phyloP scores from a whole-genome alignment of 2,113 vertebrate genomes.

The Antechinus flavipes region DNA sequence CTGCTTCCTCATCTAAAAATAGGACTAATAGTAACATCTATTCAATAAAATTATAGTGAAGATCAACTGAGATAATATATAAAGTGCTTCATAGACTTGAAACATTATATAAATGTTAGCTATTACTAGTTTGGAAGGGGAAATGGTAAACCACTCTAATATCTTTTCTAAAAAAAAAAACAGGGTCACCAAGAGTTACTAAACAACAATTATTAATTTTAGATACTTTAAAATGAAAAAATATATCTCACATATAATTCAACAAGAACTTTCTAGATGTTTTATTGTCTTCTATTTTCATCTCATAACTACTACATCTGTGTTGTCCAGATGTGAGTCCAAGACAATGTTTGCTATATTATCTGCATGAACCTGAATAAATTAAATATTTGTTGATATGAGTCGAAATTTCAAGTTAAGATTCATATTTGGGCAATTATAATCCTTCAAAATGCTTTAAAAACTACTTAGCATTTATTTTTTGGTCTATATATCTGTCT shows the following conservation, averaged over 20 bases:
- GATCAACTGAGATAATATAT: not conserved
- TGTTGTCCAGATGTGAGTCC: not conserved
- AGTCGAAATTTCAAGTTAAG: slow-evolving; percentile 10
- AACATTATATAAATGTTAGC: not conserved
- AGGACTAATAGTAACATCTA: not conserved
- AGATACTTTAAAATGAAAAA: not conserved
- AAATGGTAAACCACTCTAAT: not conserved
- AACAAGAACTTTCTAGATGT: not conserved
- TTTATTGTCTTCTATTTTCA: not conserved
- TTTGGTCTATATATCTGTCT: not conserved
- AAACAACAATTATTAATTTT: not conserved
- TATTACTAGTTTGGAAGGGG: not conserved
- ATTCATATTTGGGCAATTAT: slow-evolving; percentile 24
- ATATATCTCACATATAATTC: not conserved
- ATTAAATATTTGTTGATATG: not conserved
- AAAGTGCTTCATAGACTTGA: not conserved
- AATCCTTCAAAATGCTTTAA: slow-evolving; percentile 14
- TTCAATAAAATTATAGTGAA: not conserved
- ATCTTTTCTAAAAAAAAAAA: not conserved
- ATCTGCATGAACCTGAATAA: not conserved
- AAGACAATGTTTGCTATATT: not conserved
- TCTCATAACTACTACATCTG: not conserved
- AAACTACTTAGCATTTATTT: slow-evolving; percentile 9
- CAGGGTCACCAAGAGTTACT: not conserved
- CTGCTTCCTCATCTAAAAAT: not conserved